These are phyloP conservation scores for Gnathonemus echidnorhynchus DNA, from an alignment of 2,113 vertebrate genomes.

Conservation along the genomic window DNA sequence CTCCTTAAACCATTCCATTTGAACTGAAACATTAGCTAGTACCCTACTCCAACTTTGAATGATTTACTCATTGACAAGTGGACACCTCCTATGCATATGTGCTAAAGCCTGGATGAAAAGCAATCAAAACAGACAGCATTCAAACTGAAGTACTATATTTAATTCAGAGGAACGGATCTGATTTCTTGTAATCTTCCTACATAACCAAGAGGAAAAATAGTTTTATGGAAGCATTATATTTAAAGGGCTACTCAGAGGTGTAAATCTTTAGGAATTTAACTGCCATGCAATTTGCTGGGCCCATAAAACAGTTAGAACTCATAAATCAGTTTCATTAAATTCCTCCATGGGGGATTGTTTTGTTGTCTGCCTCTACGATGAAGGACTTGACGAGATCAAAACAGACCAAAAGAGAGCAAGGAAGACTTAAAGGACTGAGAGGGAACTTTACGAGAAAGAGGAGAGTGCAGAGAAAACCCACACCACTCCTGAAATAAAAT, in stretches of 20 bases:
- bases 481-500: conserved; percentile 23
- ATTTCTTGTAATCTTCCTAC: background rate
- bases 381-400: background rate
- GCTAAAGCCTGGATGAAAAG: background rate
- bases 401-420: background rate
- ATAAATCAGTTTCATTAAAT: conserved; percentile 7
- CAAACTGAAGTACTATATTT: background rate
- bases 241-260: background rate
- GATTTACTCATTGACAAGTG: background rate
- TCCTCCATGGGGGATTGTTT: background rate
- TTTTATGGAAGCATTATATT: background rate
- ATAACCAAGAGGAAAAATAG: background rate
- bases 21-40: background rate
- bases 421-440: background rate
- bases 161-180: background rate
- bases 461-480: background rate
- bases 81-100: background rate
- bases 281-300: background rate
- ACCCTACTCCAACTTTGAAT: background rate
- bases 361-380: background rate
- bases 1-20: background rate
- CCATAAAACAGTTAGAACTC: background rate
- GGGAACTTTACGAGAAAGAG: background rate
- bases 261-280: conserved; percentile 22
- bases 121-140: background rate